Base-by-base conservation (phyloP, 2,888 invertebrate species). In the Sminthurides aquaticus region DNA sequence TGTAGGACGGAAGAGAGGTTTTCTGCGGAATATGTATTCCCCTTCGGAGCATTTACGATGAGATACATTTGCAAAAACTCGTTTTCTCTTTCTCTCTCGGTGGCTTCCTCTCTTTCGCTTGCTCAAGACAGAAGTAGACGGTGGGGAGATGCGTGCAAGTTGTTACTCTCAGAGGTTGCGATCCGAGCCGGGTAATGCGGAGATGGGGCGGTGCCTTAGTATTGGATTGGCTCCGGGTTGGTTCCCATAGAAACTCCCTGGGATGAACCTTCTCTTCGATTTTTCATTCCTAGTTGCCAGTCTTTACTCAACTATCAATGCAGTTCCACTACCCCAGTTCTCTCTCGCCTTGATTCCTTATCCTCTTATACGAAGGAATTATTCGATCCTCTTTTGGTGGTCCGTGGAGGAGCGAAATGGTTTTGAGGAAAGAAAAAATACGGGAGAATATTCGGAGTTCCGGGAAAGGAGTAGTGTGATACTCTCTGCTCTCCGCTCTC, bases 211-310 rank as follows among this genome's bases (percentile, higher is more conserved):
- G 69, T 71, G 69, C 67, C 69, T 63, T 61, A 64, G 15, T 62
- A 5, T 66, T 59, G 65, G 66, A 73, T 70, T 71, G 73, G 73
- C 65, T 62, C 64, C 48, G 63, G 28, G 22, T 59, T 48, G 55
- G 67, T 69, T 69, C 65, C 69, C 68, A 66, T 67, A 65, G 69
- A 68, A 71, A 73, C 70, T 66, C 60, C 64, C 68, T 71, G 70
- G 71, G 69, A 70, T 71, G 73, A 71, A 70, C 73, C 69, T 73
- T 71, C 73, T 71, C 73, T 73, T 73, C 71, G 71, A 71, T 71
- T 73, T 73, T 73, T 70, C 49, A 57, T 49, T 54, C 59, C 8
- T 25, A 34, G 27, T 60, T 55, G 24, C 49, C 64, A 65, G 68
- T 66, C 61, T 57, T 66, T 64, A 60, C 64, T 66, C 55, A 60